Conservation (phyloP, 2,113 vertebrate genomes). For the Hemiprocne comata region DNA sequence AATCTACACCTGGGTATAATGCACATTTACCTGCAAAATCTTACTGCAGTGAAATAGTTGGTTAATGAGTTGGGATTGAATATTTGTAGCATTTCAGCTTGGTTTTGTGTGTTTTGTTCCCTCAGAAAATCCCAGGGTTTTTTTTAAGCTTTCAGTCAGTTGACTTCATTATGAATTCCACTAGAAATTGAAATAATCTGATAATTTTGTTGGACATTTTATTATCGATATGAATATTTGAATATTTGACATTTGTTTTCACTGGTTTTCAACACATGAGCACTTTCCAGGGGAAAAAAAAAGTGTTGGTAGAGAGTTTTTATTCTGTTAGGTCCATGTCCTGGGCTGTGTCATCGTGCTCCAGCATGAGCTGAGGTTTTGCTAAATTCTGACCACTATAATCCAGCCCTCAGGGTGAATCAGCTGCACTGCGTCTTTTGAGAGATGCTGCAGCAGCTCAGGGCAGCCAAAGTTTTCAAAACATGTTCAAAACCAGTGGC, state of each 20-base stretch:
- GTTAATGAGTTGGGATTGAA: not conserved
- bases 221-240: not conserved
- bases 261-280: not conserved
- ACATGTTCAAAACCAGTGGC: not conserved
- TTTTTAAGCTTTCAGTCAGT: not conserved
- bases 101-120: not conserved
- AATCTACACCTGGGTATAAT: not conserved
- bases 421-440: not conserved
- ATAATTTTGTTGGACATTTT: not conserved
- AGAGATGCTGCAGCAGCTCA: not conserved
- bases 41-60: not conserved
- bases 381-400: not conserved
- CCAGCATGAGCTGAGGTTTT: not conserved
- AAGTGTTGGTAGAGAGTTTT: not conserved
- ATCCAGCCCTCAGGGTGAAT: not conserved
- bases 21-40: not conserved
- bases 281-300: not conserved
- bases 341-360: not conserved
- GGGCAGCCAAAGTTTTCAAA: not conserved
- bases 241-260: not conserved
- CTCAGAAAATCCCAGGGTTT: not conserved
- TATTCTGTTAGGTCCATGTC: not conserved
- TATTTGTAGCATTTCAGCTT: not conserved
- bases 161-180: not conserved
- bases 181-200: not conserved